These are phyloP conservation scores for Synaphobranchus kaupii DNA, from an alignment of 2,797 vertebrate genomes.

Conservation along the genomic window DNA sequence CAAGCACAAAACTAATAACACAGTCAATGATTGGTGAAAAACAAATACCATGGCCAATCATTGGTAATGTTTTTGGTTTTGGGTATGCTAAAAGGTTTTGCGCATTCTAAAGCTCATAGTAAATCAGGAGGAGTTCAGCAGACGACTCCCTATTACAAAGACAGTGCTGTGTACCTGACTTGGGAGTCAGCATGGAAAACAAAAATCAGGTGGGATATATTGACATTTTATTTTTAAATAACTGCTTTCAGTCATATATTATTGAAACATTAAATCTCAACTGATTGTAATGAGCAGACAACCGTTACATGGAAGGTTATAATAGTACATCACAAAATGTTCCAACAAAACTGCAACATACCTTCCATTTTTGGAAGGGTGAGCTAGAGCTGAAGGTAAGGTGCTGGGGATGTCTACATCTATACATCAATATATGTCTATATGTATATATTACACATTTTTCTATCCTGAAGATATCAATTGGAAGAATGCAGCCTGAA, in stretches of 20 bases:
- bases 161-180: not conserved
- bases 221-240: not conserved
- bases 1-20: too few species aligned
- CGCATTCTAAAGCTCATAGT: too few species aligned
- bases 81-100: too few species aligned
- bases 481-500: not conserved
- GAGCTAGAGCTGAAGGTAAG: not conserved
- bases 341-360: not conserved
- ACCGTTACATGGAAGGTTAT: not conserved
- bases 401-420: not conserved
- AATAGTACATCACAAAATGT: not conserved
- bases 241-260: not conserved
- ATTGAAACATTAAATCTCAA: not conserved
- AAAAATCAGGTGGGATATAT: not conserved
- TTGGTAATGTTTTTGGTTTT: too few species aligned
- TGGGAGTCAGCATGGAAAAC: not conserved
- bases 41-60: too few species aligned
- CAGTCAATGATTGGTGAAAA: too few species aligned
- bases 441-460: not conserved
- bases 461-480: not conserved
- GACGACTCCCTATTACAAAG: not conserved
- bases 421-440: not conserved
- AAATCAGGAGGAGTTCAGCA: not conserved
- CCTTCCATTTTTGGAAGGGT: not conserved
- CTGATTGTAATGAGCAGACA: not conserved